Base-by-base conservation (phyloP, 2,888 invertebrate species). In the Arenicola marina region DNA sequence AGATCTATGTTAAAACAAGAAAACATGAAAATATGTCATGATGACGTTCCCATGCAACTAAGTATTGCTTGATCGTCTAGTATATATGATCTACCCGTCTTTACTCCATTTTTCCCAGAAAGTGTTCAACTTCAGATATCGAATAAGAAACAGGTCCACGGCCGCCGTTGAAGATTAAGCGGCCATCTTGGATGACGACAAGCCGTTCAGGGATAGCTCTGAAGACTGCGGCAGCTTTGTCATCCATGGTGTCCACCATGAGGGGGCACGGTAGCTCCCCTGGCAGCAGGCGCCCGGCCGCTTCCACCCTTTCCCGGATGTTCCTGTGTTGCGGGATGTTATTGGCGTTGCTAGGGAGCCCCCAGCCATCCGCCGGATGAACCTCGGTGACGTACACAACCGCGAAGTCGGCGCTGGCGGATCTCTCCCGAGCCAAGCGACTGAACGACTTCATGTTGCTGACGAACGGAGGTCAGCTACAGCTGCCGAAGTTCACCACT, bases 391-490 rank as follows among this genome's bases (percentile, higher is more conserved):
- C 76, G 61, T 78, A 78, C 24, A 78, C 60, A 21, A 72, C 69
- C 2, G 76, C 26, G 62, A 78, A 78, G 59, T 78, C 78, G 11
- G 72, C 76, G 26, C 61, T 48, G 28, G 64, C 48, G 26, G 65
- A 55, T 63, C 71, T 75, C 63, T 72, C 69, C 56, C 64, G 65
- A 38, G 73, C 69, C 55, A 76, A 53, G 59, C 68, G 58, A 24
- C 68, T 68, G 62, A 77, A 76, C 51, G 64, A 59, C 53, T 63
- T 67, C 56, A 78, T 72, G 66, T 73, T 74, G 31, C 63, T 72
- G 68, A 76, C 67, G 61, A 75, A 77, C 48, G 78, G 77, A 15
- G 75, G 76, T 77, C 78, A 78, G 64, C 74, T 73, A 60, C 78
- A 77, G 63, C 78, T 78, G 18, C 78, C 78, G 51, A 78, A 78